Evolutionary conservation across 2,888 invertebrate genomes (phyloP).

Genomic region (Mylabris sibirica): DNA sequence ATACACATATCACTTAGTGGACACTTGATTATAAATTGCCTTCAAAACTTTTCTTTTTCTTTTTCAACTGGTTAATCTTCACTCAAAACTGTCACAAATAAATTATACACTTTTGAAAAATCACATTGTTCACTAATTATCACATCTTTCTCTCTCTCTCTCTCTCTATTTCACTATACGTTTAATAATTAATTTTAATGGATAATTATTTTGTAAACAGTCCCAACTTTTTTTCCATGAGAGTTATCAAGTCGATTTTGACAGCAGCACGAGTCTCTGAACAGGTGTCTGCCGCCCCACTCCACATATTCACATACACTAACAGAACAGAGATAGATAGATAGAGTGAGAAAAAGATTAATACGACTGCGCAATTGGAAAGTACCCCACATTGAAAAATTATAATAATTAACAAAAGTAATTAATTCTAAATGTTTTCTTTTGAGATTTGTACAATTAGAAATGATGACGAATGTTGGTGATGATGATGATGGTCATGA

Average conservation of each 20-base stretch:
- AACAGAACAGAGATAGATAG: slow-evolving; percentile 13
- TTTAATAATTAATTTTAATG: not conserved
- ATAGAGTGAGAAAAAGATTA: slow-evolving; percentile 20
- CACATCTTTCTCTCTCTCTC: no score
- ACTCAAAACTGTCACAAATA: not conserved
- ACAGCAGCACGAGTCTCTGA: slow-evolving; percentile 48
- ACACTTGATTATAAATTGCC: slow-evolving; percentile 23
- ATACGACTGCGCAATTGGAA: slow-evolving; percentile 32
- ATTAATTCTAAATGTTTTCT: not conserved
- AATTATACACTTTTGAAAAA: not conserved
- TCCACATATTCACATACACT: slow-evolving; percentile 42
- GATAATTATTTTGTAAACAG: slow-evolving; percentile 45
- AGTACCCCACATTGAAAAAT: not conserved
- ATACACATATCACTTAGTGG: slow-evolving; percentile 32
- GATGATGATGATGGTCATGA: not conserved
- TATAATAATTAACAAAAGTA: not conserved
- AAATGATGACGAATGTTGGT: not conserved
- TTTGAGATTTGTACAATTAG: not conserved
- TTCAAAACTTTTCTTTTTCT: not conserved
- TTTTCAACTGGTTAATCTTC: not conserved
- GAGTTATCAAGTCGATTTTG: slow-evolving; percentile 50
- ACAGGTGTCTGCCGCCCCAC: slow-evolving; percentile 51
- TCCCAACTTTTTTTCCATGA: slow-evolving; percentile 30
- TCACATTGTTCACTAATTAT: slow-evolving; percentile 5
- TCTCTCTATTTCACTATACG: not conserved